phyloP scores from a whole-genome alignment of 2,888 invertebrate species.

The Cerceris rybyensis region DNA sequence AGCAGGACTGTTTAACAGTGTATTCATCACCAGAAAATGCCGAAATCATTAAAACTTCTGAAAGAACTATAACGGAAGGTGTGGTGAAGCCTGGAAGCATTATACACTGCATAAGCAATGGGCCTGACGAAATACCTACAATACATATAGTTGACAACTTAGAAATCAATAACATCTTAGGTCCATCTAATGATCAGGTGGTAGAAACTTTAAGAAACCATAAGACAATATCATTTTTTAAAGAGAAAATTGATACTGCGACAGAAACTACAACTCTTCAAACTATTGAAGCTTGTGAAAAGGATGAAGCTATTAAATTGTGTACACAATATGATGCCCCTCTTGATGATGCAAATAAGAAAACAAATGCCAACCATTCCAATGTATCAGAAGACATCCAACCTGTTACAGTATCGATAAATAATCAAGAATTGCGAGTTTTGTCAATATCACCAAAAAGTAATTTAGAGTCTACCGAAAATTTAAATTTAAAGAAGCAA shows the following conservation, averaged over 20 bases:
- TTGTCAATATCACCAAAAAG: constrained; percentile 29
- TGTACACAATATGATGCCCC: constrained; percentile 15
- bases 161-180: constrained; percentile 67
- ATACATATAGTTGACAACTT: constrained; percentile 79
- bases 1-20: constrained; percentile 51
- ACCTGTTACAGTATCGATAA: not conserved
- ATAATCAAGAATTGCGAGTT: constrained; percentile 18
- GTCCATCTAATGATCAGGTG: constrained; percentile 46
- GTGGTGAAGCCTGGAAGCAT: constrained; percentile 69
- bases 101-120: constrained; percentile 74
- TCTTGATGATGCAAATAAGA: constrained; percentile 14
- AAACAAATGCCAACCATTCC: constrained; percentile 9
- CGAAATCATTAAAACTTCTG: constrained; percentile 38
- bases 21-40: constrained; percentile 47
- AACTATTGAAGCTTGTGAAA: constrained; percentile 21
- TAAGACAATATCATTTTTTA: constrained; percentile 51
- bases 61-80: constrained; percentile 39
- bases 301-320: constrained; percentile 7
- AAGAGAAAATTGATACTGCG: constrained; percentile 20
- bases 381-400: constrained; percentile 17
- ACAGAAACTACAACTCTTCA: constrained; percentile 22
- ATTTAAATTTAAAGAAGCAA: constrained; percentile 67
- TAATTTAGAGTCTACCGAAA: constrained; percentile 31
- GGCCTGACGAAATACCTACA: constrained; percentile 74
- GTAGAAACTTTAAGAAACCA: constrained; percentile 50